Base-by-base conservation (phyloP, 2,113 vertebrate species). In the Pseudonaja textilis region DNA sequence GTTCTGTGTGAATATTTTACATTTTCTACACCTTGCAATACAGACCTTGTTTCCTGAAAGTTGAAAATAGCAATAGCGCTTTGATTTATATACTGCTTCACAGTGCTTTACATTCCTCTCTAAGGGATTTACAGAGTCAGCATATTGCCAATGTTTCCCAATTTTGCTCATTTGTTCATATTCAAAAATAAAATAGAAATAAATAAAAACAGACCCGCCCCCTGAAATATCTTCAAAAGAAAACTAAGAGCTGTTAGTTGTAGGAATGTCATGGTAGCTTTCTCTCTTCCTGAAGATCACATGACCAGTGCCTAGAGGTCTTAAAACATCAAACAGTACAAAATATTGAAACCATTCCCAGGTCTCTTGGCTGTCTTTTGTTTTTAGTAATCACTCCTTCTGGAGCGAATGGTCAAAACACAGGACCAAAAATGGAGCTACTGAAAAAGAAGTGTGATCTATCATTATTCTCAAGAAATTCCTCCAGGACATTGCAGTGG, bases 21-120 rank as follows among this genome's bases (percentile, higher is more conserved):
- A 95, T 95, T 22, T 29, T 87, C n/a, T 29, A 88, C 89, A 91
- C 25, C 55, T 88, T 93, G 90, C 59, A 93, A 91, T 69, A 86
- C 54, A 92, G 92, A 91, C 52, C 88, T 12, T 64, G 89, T 54
- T 90, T 85, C 92, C 85, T 12, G 81, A 93, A 94, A 95, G 94
- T 59, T 85, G 88, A 90, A 93, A 23, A 88, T 61, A 61, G 59
- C 59, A 61, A 61, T 11, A 61, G 25, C 25, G 4, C 59, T 26
- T 26, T 11, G 59, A 61, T 61, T 26, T 61, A 61, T 61, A 61
- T 61, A 26, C 59, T 59, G 23, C 57, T 59, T 26, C 57, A 25
- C 8, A 10, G 23, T 59, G 23, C 23, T 59, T 59, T 59, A 25
- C 23, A 59, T 59, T 61, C 25, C 25, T 26, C 59, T 26, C 9